Evolutionary conservation across 1,140 invertebrate genomes (phyloP), one percentile per base, ranked within the genome.

Genomic region (Argopecten irradians): DNA sequence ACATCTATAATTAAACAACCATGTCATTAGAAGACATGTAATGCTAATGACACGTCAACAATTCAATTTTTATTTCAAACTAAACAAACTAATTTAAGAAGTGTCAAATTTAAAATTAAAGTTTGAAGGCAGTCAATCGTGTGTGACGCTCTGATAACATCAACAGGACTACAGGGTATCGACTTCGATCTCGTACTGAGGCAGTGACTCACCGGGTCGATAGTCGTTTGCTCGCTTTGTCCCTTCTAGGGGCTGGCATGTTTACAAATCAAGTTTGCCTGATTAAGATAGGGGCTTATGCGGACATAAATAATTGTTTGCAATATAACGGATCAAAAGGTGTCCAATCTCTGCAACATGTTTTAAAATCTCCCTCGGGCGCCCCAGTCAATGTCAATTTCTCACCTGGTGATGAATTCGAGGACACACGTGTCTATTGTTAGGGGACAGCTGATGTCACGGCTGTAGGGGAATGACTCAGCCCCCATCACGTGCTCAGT

Each of bases 391-490:
- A 71, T 71, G 55, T 71, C 55, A 71, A 71, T 71, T 71, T 71
- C 55, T 71, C 55, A 71, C 55, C 55, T 71, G 55, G 22, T 71
- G 55, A 71, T 71, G 55, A 71, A 71, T 71, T 71, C 55, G 55
- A 71, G 22, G 55, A 71, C 55, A 71, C 55, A 71, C 55, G 55
- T 71, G 55, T 71, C 55, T 28, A 71, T 71, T 71, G 55, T 71
- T 71, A 71, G 55, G 43, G 55, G 55, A 71, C 55, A 71, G 55
- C 55, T 71, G 55, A 71, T 71, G 55, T 71, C 55, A 71, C 55
- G 55, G 55, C 55, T 71, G 55, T 71, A 71, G 55, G 55, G 55
- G 55, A 71, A 71, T 71, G 55, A 71, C 55, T 71, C 55, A 71
- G 55, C 55, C 55, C 55, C 55, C 28, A n/a, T 71, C 55, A 71